These are phyloP conservation scores for Neostethus bicornis DNA, from an alignment of 2,797 vertebrate species.

Conservation along the genomic window DNA sequence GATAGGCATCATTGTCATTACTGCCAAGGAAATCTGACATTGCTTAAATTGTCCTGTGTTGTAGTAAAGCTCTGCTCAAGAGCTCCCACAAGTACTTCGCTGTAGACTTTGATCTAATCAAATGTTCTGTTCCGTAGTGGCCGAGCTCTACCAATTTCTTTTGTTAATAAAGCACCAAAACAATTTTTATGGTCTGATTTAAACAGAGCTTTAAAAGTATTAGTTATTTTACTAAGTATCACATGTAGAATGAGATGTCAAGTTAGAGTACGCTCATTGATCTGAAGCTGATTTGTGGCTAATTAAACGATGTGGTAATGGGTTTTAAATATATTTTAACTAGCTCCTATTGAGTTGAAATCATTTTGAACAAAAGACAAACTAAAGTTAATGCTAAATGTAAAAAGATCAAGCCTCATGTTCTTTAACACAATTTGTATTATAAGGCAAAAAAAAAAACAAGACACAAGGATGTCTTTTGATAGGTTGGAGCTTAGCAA, in stretches of 20 bases:
- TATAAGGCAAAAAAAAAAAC: neutral
- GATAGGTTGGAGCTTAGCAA: neutral
- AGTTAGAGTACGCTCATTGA: neutral
- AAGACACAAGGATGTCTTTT: neutral
- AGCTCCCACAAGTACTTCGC: slow-evolving; percentile 43
- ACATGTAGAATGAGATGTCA: neutral
- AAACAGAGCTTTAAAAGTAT: neutral
- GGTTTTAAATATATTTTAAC: neutral
- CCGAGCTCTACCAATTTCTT: slow-evolving; percentile 6
- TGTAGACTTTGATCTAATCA: slow-evolving; percentile 45
- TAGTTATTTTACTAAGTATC: neutral
- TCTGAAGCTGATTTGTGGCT: neutral
- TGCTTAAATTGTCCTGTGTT: slow-evolving; percentile 62
- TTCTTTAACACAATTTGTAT: neutral
- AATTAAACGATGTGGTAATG: neutral
- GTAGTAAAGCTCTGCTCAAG: slow-evolving; percentile 59
- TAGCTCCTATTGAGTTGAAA: neutral
- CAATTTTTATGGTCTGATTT: neutral
- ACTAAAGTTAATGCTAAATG: neutral
- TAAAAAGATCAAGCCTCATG: neutral
- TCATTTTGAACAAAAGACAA: neutral
- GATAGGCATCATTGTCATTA: slow-evolving; percentile 60
- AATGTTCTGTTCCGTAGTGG: slow-evolving; percentile 35
- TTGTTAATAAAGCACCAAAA: neutral
- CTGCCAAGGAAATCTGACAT: slow-evolving; percentile 70